Evolutionary conservation across 2,113 vertebrate species (phyloP), one percentile per base, ranked within the genome.

Genomic region (Melanotaenia duboulayi): DNA sequence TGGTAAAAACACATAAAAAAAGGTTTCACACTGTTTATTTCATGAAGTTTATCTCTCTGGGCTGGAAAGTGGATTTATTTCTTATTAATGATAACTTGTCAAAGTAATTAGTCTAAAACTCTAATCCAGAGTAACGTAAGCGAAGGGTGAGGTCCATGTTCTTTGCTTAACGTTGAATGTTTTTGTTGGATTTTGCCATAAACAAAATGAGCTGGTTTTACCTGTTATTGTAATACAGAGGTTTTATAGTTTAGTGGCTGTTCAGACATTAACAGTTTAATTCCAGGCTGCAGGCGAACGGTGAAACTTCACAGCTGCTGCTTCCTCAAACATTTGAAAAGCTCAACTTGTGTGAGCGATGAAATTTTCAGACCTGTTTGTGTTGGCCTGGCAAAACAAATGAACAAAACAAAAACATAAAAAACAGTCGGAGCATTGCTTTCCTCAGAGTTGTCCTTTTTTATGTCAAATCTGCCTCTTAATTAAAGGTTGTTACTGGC

Each of bases 1-100:
- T 1, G 97, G 97, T 99, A 90, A 95, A 8, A 57, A 56, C 4
- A 3, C 44, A 8, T 51, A 28, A 55, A 65, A 44, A 11, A 28
- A 65, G 40, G n/a, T 44, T 51, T 54, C 48, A 49, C 50, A 12
- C 14, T 6, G 37, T 37, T 48, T 19, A n/a, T 35, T 32, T 9
- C 46, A 11, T 28, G 24, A 5, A 46, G 44, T 48, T 63, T 52
- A 16, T 7, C 42, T 73, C 37, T 28, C 28, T 24, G 19, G 20
- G 22, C 32, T 17, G 37, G 10, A 70, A 59, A 24, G 0, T 3
- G 50, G 22, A 37, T 69, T 50, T 17, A 28, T 39, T 8, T 24
- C 14, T 35, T 13, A 46, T 14, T 35, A 20, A 56, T 20, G 3
- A 22, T n/a, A 25, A 25, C 49, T 13, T 20, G 4, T 11, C 17